Evolutionary conservation across 2,888 invertebrate genomes (phyloP).

Genomic region (Lepidochrysops patricia): DNA sequence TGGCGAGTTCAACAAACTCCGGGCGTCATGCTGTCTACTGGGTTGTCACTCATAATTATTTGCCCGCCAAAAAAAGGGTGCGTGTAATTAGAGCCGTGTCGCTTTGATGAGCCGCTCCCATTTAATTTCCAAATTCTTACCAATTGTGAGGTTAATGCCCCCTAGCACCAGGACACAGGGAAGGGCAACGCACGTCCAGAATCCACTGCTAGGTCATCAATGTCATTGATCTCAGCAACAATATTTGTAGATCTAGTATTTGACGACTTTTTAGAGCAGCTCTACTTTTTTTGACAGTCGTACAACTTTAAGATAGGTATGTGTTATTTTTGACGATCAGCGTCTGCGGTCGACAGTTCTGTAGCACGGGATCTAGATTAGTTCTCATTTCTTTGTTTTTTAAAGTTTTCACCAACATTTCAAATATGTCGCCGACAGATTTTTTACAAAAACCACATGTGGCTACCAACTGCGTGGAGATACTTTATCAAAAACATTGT

Average conservation of each 20-base stretch:
- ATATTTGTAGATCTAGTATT: background rate
- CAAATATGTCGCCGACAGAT: background rate
- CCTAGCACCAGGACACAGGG: constrained; percentile 16
- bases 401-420: too few relatives aligned
- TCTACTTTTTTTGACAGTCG: background rate
- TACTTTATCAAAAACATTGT: background rate
- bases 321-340: too few relatives aligned
- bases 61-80: constrained; percentile 31
- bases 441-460: background rate
- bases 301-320: too few relatives aligned
- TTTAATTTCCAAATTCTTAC: constrained; percentile 30
- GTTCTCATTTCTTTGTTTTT: too few relatives aligned
- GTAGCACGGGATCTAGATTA: too few relatives aligned
- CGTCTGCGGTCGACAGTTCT: too few relatives aligned
- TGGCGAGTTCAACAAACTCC: constrained; percentile 30
- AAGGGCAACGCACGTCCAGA: constrained; percentile 1
- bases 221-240: background rate
- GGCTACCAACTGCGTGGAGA: background rate
- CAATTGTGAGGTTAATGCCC: constrained; percentile 38
- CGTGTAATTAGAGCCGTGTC: constrained; percentile 37
- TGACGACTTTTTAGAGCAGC: background rate
- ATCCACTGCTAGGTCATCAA: background rate
- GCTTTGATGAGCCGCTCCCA: constrained; percentile 28
- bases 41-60: constrained; percentile 28
- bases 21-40: constrained; percentile 38